A percentile compares a stretch with the other conserved stretches of the same genome.
phyloP scores from a whole-genome alignment of 2,797 vertebrate species.

The Coregonus sp. region DNA sequence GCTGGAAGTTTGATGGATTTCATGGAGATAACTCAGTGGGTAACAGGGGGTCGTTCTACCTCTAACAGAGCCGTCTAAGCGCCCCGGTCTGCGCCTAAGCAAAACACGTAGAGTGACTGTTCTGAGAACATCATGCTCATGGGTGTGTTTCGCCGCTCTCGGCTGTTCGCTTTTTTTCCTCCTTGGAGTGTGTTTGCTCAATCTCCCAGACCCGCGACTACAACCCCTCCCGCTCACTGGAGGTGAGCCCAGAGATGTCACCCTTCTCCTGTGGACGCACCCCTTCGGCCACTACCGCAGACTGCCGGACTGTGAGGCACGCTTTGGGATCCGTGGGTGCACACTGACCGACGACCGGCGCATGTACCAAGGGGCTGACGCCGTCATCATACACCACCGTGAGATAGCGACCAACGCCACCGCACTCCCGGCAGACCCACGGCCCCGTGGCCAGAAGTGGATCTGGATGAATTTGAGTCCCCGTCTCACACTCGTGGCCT shows the following conservation, averaged over 20 bases:
- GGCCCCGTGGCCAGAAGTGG: constrained; percentile 84
- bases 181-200: constrained; percentile 43
- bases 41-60: constrained; percentile 17
- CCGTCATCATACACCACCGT: constrained; percentile 75
- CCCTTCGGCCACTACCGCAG: constrained; percentile 58
- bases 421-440: constrained; percentile 58
- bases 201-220: constrained; percentile 33
- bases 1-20: constrained; percentile 38
- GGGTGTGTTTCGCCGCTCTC: neutral
- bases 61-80: constrained; percentile 14
- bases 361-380: constrained; percentile 61
- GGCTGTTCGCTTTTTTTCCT: constrained; percentile 31
- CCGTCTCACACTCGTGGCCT: constrained; percentile 79
- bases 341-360: constrained; percentile 63
- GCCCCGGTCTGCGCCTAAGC: neutral
- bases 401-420: constrained; percentile 55
- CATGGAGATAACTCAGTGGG: constrained; percentile 48
- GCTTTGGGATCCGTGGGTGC: constrained; percentile 60
- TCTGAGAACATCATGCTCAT: constrained; percentile 11
- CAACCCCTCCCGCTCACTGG: accelerated
- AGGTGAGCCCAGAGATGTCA: constrained; percentile 27
- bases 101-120: constrained; percentile 15
- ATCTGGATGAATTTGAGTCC: constrained; percentile 97
- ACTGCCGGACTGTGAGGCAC: constrained; percentile 63
- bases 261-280: constrained; percentile 72